Conservation (phyloP, 2,888 invertebrate genomes). For the Phasia obesa region DNA sequence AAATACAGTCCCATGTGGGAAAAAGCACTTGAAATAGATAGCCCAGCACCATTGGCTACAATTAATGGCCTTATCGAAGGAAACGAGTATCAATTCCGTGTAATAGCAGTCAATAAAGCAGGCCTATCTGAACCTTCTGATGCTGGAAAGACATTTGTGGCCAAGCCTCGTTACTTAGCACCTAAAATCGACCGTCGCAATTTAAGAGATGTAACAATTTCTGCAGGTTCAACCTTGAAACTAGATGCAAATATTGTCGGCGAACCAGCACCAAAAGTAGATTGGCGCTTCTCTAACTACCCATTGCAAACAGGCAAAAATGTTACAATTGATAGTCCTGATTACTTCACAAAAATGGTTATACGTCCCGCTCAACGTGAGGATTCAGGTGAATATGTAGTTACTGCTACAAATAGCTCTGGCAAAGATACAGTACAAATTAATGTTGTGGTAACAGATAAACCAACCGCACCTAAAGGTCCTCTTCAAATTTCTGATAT, state of each 20-base stretch:
- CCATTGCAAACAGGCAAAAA: slow-evolving; percentile 88
- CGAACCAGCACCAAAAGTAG: slow-evolving; percentile 96
- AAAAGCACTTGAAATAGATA: slow-evolving; percentile 92
- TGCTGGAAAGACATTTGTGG: slow-evolving; percentile 91
- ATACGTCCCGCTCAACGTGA: slow-evolving; percentile 91
- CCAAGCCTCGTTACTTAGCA: slow-evolving; percentile 94
- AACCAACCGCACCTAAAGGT: slow-evolving; percentile 93
- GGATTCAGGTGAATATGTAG: slow-evolving; percentile 93
- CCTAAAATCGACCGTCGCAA: slow-evolving; percentile 98
- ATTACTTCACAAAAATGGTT: slow-evolving; percentile 93
- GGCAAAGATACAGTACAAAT: slow-evolving; percentile 93
- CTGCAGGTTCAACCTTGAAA: slow-evolving; percentile 95
- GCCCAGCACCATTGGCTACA: slow-evolving; percentile 88
- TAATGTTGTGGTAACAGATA: slow-evolving; percentile 92
- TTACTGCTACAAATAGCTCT: slow-evolving; percentile 93
- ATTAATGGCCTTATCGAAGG: slow-evolving; percentile 97
- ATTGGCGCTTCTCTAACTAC: slow-evolving; percentile 94
- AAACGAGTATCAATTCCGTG: slow-evolving; percentile 98
- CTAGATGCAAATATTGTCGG: slow-evolving; percentile 96
- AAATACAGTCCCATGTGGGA: slow-evolving; percentile 97
- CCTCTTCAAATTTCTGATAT: slow-evolving; percentile 94
- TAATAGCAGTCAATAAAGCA: slow-evolving; percentile 96
- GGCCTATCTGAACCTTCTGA: slow-evolving; percentile 97
- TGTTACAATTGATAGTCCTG: slow-evolving; percentile 91
- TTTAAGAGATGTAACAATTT: slow-evolving; percentile 93